Evolutionary conservation across 1,140 invertebrate species (phyloP), one percentile per base, ranked within the genome.

Genomic region (Brachionus paranguensis): DNA sequence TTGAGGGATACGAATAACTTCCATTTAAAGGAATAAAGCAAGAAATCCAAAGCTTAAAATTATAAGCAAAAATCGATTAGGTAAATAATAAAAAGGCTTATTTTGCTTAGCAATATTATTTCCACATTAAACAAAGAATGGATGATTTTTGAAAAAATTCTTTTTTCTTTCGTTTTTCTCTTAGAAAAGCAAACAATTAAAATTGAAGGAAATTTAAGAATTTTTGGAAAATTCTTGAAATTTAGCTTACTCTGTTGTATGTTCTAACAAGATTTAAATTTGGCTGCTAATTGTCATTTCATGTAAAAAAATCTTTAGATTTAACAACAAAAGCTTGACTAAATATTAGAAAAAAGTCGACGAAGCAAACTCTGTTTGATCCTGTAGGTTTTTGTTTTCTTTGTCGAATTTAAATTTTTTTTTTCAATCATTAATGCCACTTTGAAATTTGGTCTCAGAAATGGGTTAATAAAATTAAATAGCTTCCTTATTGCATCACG

Each of bases 1-100:
- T 68, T 81, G 29, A 41, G 78, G 78, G 12, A 81, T 81, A 64
- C 78, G 53, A 45, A 81, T 81, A 20, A 81, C 78, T 41, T 81
- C 78, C 78, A 81, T 81, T 81, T 55, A 17, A 20, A 72, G n/a
- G 14, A 43, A 43, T 20, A 29, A 68, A 20, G 20, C 7, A 43
- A 72, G 17, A 41, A 43, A 20, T 14, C 27, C 37, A 72, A 41
- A 20, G 17, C 20, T 72, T 72, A 12, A 72, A 17, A 41, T 43
- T 64, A 72, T 72, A 17, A 20, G 7, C 4, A 41, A 76, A 76
- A 76, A 76, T 76, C 72, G 43, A 74, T 74, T 74, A 74, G 41
- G 41, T 43, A 74, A 74, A 74, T 74, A 74, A 20, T 43, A 33
- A 70, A 70, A 70, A 29, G 33, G 8, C 41, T 74, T 74, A 43